These are phyloP conservation scores for Watsonalla cultraria DNA, from an alignment of 2,888 invertebrate genomes.

Conservation along the genomic window DNA sequence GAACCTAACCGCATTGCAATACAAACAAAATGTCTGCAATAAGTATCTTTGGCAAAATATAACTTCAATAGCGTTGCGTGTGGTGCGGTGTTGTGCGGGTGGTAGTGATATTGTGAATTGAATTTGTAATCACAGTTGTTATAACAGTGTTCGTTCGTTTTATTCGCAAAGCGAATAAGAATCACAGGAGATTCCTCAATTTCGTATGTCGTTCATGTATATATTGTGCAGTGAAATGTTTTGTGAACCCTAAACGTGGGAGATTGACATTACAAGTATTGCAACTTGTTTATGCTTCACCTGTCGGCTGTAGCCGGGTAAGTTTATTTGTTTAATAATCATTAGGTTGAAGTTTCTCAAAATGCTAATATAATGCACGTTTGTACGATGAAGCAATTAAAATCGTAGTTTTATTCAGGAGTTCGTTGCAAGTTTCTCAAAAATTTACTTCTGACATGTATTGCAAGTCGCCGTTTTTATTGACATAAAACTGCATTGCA, in stretches of 20 bases:
- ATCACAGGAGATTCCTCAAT: not conserved
- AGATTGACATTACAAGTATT: conserved; percentile 16
- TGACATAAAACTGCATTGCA: conserved; percentile 38
- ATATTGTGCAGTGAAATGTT: conserved; percentile 23
- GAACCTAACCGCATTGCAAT: too few relatives aligned
- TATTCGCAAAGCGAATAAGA: conserved; percentile 7
- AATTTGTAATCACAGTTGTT: not conserved
- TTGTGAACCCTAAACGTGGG: conserved; percentile 21
- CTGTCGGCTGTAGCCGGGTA: conserved; percentile 65
- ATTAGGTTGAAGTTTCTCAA: conserved; percentile 8
- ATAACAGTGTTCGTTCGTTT: not conserved
- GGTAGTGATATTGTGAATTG: too few relatives aligned
- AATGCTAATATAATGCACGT: conserved; percentile 11
- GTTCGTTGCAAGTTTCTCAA: conserved; percentile 5
- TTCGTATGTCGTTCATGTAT: not conserved
- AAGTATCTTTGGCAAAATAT: too few relatives aligned
- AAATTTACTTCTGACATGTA: conserved; percentile 3
- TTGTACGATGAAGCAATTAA: conserved; percentile 4
- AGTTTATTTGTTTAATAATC: conserved; percentile 29
- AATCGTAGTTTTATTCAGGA: conserved; percentile 10
- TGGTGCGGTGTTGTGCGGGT: too few relatives aligned
- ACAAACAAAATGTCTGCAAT: too few relatives aligned
- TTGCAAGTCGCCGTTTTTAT: not conserved
- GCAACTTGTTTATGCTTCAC: conserved; percentile 26
- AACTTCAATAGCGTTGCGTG: too few relatives aligned